Conservation (phyloP, 2,113 vertebrate species). For the Syrrhaptes paradoxus region DNA sequence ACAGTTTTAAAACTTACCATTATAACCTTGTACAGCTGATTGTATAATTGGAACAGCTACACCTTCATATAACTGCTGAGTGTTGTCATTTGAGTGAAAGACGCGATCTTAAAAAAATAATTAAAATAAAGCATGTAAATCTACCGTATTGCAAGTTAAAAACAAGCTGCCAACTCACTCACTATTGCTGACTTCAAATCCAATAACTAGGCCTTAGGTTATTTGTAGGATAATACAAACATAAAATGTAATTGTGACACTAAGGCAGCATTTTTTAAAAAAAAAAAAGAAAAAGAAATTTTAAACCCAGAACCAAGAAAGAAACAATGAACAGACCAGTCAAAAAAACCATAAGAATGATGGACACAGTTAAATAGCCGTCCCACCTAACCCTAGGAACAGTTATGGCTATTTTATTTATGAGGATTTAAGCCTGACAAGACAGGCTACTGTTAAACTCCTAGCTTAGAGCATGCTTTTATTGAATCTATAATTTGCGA, state of each 20-base stretch:
- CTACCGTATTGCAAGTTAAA: not conserved
- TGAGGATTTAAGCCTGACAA: not conserved
- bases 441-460: not conserved
- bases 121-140: not conserved
- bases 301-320: not conserved
- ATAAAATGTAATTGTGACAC: not conserved
- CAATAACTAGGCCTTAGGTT: not conserved
- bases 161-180: not conserved
- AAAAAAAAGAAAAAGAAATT: not conserved
- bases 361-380: not conserved
- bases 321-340: not conserved
- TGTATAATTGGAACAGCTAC: conserved; percentile 91
- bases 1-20: conserved; percentile 77
- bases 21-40: conserved; percentile 92
- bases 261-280: not conserved
- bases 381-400: not conserved
- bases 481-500: not conserved
- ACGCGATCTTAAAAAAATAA: conserved; percentile 82
- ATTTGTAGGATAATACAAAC: not conserved
- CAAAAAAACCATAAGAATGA: not conserved
- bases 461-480: not conserved
- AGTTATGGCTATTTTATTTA: not conserved
- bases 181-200: not conserved
- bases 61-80: conserved; percentile 85
- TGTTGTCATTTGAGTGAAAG: conserved; percentile 85